Conservation (phyloP, 2,888 invertebrate species). For the Candidula unifasciata region DNA sequence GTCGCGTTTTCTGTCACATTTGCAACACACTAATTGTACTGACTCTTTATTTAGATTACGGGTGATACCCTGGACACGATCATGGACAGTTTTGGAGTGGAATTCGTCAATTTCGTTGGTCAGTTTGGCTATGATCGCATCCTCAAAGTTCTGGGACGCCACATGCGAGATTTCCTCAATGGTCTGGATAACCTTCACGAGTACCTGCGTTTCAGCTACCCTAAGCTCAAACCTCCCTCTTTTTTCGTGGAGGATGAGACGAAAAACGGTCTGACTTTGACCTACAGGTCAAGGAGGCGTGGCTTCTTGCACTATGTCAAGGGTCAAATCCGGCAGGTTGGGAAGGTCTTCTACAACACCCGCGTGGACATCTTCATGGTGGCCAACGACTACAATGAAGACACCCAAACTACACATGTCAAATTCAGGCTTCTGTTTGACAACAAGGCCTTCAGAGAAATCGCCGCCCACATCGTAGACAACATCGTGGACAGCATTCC, state of each 20-base stretch:
- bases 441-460: slow-evolving; percentile 81
- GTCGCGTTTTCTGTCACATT: too few species aligned
- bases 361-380: slow-evolving; percentile 94
- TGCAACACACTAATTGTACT: too few species aligned
- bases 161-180: slow-evolving; percentile 96
- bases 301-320: slow-evolving; percentile 98
- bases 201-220: slow-evolving; percentile 96
- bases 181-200: slow-evolving; percentile 96
- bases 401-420: slow-evolving; percentile 94
- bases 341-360: slow-evolving; percentile 94
- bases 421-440: slow-evolving; percentile 96
- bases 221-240: slow-evolving; percentile 91
- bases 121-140: slow-evolving; percentile 93
- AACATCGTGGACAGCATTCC: slow-evolving; percentile 59
- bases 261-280: slow-evolving; percentile 90
- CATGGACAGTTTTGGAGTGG: slow-evolving; percentile 95
- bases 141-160: slow-evolving; percentile 83
- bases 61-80: slow-evolving; percentile 91
- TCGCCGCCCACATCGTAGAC: slow-evolving; percentile 53
- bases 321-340: slow-evolving; percentile 95
- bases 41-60: slow-evolving; percentile 55
- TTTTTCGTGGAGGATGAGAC: slow-evolving; percentile 98
- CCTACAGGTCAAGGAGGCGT: slow-evolving; percentile 88
- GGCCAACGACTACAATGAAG: slow-evolving; percentile 85
- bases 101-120: slow-evolving; percentile 94